Percentiles rank a stretch among this genome's conserved stretches.
Evolutionary conservation across 2,113 vertebrate species (phyloP).

Genomic region (Eidolon helvum): DNA sequence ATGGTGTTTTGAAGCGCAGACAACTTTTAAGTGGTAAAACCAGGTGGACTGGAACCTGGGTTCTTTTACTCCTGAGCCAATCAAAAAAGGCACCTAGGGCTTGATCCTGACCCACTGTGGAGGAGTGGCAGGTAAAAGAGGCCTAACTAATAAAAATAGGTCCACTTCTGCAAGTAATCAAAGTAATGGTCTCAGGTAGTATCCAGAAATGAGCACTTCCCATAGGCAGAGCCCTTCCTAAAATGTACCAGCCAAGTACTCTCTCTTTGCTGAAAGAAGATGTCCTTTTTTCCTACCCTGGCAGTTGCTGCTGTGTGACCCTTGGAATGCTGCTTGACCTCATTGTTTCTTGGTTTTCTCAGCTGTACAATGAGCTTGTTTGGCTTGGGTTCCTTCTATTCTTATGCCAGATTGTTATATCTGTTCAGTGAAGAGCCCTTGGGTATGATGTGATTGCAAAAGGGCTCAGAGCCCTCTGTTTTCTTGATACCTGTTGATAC

Average conservation of each 20-base stretch:
- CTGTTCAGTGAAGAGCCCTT: background rate
- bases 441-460: background rate
- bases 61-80: background rate
- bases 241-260: background rate
- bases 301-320: background rate
- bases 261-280: background rate
- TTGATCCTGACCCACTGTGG: background rate
- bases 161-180: background rate
- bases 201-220: background rate
- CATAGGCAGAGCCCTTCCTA: background rate
- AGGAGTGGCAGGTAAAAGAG: background rate
- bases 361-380: background rate
- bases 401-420: background rate
- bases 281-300: background rate
- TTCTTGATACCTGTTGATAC: background rate
- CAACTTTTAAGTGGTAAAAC: background rate
- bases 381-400: background rate
- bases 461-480: background rate
- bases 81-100: background rate
- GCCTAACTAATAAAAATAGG: background rate
- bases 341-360: background rate
- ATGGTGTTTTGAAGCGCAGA: background rate
- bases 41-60: background rate
- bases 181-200: background rate
- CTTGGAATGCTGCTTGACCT: background rate